Base-by-base conservation (phyloP, 2,113 vertebrate species). In the Camelus bactrianus region DNA sequence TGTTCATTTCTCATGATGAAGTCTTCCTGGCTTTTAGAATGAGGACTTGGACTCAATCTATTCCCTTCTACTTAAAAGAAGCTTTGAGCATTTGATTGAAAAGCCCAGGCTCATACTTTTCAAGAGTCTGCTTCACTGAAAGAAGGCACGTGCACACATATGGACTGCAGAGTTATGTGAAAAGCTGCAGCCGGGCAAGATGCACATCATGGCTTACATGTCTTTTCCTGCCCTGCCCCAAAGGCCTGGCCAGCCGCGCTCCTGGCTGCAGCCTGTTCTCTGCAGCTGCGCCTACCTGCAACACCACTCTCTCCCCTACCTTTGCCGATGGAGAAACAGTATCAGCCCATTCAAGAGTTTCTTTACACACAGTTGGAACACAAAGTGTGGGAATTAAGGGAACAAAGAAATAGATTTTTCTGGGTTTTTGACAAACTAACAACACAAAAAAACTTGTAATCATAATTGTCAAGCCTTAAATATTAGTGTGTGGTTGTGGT, bases 51-150 rank as follows among this genome's bases (percentile, higher is more conserved):
- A 10, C 35, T 69, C 15, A 12, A 15, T 73, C n/a, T n/a, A 87
- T 20, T 46, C 12, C 24, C n/a, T 92, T 77, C 38, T 81, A 73
- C 38, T 89, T 79, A 95, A 93, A 62, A n/a, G 50, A 58, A 77
- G 69, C 35, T 77, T 38, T 54, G 5, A 58, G 20, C 30, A 6
- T 62, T 72, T 54, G 73, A 76, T 12, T 13, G 35, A 38, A 73
- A 80, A 77, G 70, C 54, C n/a, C 35, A 77, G 42, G 64, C 30
- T 46, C 13, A 15, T 32, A 17, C 48, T 77, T 67, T 28, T 14
- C 28, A 28, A 89, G 65, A n/a, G 54, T 65, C 70, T 77, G 76
- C 6, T 58, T 89, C 73, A 11, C 46, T 60, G 48, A n/a, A 82
- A 62, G 82, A 82, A 84, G 76, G 58, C 11, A 17, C 58, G 38